These are phyloP conservation scores for Pardosa pseudoannulata DNA, from an alignment of 2,888 invertebrate genomes.

Conservation along the genomic window DNA sequence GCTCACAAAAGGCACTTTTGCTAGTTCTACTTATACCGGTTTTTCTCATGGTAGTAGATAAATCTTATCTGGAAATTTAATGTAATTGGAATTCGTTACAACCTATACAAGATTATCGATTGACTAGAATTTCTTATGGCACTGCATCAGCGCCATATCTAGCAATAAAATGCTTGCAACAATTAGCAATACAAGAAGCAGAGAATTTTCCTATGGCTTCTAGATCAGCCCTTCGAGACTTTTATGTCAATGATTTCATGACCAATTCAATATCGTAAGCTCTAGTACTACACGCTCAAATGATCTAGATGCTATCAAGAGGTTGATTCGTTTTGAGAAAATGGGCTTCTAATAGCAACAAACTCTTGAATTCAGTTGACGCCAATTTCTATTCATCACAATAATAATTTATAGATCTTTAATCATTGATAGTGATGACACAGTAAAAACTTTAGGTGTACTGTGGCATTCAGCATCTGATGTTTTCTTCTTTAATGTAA, in stretches of 20 bases:
- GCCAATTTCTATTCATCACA: not conserved
- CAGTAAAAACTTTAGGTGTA: slow-evolving; percentile 37
- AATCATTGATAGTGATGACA: slow-evolving; percentile 24
- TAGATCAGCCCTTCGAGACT: slow-evolving; percentile 71
- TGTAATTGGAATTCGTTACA: too few relatives aligned
- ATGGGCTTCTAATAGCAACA: slow-evolving; percentile 1
- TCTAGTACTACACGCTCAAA: not conserved
- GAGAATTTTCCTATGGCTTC: slow-evolving; percentile 58
- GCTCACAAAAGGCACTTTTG: too few relatives aligned
- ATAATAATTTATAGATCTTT: slow-evolving; percentile 3
- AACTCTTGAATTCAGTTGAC: not conserved
- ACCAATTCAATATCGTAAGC: slow-evolving; percentile 71
- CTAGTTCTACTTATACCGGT: too few relatives aligned
- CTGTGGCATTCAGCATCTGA: not conserved
- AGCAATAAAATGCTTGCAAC: slow-evolving; percentile 74
- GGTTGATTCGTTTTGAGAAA: not conserved
- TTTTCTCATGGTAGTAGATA: too few relatives aligned
- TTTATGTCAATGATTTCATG: slow-evolving; percentile 76
- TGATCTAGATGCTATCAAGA: not conserved
- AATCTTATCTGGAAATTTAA: too few relatives aligned
- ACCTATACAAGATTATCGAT: too few relatives aligned
- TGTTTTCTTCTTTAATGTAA: not conserved
- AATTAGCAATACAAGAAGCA: slow-evolving; percentile 73
- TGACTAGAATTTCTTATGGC: slow-evolving; percentile 76
- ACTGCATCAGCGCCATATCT: slow-evolving; percentile 75